Evolutionary conservation across 2,888 invertebrate genomes (phyloP), one percentile per base, ranked within the genome.

Genomic region (Zaprionus lineosus): DNA sequence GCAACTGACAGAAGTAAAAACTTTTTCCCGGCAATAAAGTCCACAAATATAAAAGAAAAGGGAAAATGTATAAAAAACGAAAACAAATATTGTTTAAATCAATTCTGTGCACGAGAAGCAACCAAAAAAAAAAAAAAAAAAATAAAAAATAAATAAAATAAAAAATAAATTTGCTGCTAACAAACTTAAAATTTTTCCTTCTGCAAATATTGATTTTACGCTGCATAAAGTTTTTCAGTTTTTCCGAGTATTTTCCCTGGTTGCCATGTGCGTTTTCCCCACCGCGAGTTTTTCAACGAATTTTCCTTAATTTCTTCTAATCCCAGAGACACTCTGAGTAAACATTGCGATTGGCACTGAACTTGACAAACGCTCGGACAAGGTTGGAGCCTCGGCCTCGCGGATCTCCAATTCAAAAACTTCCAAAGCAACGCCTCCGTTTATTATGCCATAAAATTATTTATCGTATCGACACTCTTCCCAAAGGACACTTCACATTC

Each of bases 401-500:
- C n/a, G n/a, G n/a, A n/a, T n/a, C n/a, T n/a, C n/a, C n/a, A n/a
- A n/a, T n/a, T n/a, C n/a, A n/a, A n/a, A n/a, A n/a, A n/a, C n/a
- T n/a, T n/a, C n/a, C n/a, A n/a, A n/a, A n/a, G 72, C 74, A 50
- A 83, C 86, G 81, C 86, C 85, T 65, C 74, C 82, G 43, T 52
- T 59, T 59, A 28, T 31, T 44, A 19, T 40, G 50, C 21, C 43
- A 47, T 50, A 41, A 55, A 36, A 72, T 65, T 53, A 53, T 46
- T 53, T 34, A 9, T 39, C 11, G 59, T 29, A 50, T 29, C 7
- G 1, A 26, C 36, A 26, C 15, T 1, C 16, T 18, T 3, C 2
- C 8, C 5, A 1, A 1, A 37, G 34, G 29, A 40, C 9, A 9
- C 5, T 29, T 12, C 6, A 11, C 24, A n/a, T 8, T 7, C n/a